Evolutionary conservation across 1,140 invertebrate species (phyloP).

Genomic region (Papilio xuthus): DNA sequence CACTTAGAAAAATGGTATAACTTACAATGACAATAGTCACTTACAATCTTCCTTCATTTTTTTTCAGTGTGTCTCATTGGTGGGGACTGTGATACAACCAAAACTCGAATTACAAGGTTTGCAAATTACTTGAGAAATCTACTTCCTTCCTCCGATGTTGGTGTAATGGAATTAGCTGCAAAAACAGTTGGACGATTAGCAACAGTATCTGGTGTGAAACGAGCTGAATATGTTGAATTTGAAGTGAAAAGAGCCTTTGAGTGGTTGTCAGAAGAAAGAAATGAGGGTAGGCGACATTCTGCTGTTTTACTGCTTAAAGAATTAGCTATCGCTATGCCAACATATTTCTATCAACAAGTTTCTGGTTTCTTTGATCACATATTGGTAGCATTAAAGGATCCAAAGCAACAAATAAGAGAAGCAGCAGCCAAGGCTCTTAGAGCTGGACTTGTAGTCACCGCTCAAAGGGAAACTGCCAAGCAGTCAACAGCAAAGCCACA

Average conservation of each 20-base stretch:
- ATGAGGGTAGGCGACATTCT: constrained; percentile 94
- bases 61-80: constrained; percentile 93
- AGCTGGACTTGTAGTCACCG: constrained; percentile 95
- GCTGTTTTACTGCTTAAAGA: constrained; percentile 96
- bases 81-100: constrained; percentile 95
- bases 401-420: constrained; percentile 90
- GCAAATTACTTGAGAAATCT: constrained; percentile 96
- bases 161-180: constrained; percentile 97
- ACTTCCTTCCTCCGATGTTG: constrained; percentile 93
- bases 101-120: constrained; percentile 94
- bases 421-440: constrained; percentile 95
- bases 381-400: constrained; percentile 31
- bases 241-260: constrained; percentile 96
- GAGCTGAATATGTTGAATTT: constrained; percentile 97
- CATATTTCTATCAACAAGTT: constrained; percentile 99
- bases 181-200: constrained; percentile 96
- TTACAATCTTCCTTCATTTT: constrained; percentile 5
- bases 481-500: constrained; percentile 91
- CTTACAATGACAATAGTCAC: no score
- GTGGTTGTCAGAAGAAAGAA: constrained; percentile 93
- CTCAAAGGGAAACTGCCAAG: constrained; percentile 95
- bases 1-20: background rate
- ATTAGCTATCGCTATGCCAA: constrained; percentile 96
- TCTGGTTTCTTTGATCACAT: constrained; percentile 97
- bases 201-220: constrained; percentile 94